A percentile compares a stretch with the other conserved stretches of the same genome.
Conservation (phyloP, 2,888 invertebrate species). For the Spisula subtruncata region DNA sequence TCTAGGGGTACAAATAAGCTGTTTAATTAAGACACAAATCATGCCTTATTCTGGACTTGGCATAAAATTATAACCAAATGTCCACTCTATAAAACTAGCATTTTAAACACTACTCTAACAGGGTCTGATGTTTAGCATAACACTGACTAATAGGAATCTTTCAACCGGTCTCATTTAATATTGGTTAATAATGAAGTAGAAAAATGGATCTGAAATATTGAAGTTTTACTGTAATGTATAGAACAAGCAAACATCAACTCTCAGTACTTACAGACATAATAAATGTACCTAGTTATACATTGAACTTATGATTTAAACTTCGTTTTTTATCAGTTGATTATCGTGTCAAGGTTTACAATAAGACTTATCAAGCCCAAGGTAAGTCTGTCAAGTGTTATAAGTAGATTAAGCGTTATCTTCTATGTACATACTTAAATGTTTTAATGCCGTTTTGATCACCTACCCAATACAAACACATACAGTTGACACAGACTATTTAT, state of each 20-base stretch:
- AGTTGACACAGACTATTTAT: background rate
- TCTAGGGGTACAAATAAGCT: too few species aligned
- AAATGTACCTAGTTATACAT: background rate
- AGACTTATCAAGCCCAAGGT: background rate
- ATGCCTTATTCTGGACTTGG: too few species aligned
- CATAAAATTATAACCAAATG: too few species aligned
- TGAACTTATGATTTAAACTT: background rate
- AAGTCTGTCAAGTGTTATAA: background rate
- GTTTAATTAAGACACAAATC: too few species aligned
- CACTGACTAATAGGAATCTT: too few species aligned
- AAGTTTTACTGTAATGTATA: background rate
- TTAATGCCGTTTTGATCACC: constrained; percentile 1
- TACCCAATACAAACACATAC: constrained; percentile 7
- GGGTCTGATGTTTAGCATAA: background rate
- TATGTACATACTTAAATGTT: constrained; percentile 8
- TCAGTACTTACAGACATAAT: background rate
- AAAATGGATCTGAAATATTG: too few species aligned
- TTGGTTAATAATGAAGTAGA: too few species aligned
- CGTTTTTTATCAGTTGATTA: background rate
- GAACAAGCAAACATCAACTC: background rate
- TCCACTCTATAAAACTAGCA: too few species aligned
- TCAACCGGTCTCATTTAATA: too few species aligned
- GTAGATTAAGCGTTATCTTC: constrained; percentile 20
- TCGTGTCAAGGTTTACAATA: background rate
- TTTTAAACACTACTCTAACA: background rate